These are phyloP conservation scores for Chirona hameri DNA, from an alignment of 2,888 invertebrate genomes.

Conservation along the genomic window DNA sequence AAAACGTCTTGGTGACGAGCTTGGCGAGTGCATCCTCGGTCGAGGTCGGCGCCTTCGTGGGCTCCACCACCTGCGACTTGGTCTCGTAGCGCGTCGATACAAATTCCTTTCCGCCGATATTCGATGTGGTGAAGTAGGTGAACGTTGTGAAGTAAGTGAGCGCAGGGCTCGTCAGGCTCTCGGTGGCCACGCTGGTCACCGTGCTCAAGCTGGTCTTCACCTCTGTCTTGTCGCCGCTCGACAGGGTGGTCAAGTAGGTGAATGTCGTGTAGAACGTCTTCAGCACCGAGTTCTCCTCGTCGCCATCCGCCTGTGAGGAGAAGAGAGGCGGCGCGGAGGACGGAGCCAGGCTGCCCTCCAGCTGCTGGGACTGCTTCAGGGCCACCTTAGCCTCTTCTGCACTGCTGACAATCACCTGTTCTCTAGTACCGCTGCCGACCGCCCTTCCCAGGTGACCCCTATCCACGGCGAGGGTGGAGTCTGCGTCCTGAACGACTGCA, in stretches of 20 bases:
- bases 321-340: background rate
- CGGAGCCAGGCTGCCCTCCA: background rate
- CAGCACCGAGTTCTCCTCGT: conserved; percentile 6
- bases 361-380: background rate
- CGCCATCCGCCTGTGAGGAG: background rate
- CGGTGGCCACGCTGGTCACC: background rate
- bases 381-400: background rate
- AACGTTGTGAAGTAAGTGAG: conserved; percentile 62
- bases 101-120: conserved; percentile 61
- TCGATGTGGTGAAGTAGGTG: conserved; percentile 86
- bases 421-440: background rate
- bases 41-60: conserved; percentile 43
- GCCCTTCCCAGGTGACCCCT: background rate
- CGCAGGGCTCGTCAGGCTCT: background rate
- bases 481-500: background rate
- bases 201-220: conserved; percentile 47
- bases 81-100: background rate
- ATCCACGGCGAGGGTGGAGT: background rate
- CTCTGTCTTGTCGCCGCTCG: conserved; percentile 79
- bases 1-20: conserved; percentile 79
- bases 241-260: conserved; percentile 85
- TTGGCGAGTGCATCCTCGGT: conserved; percentile 48
- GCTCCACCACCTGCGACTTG: conserved; percentile 52
- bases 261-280: conserved; percentile 85
- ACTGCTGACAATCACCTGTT: conserved; percentile 2